phyloP scores from a whole-genome alignment of 1,140 invertebrate genomes.

The Tribolium castaneum region DNA sequence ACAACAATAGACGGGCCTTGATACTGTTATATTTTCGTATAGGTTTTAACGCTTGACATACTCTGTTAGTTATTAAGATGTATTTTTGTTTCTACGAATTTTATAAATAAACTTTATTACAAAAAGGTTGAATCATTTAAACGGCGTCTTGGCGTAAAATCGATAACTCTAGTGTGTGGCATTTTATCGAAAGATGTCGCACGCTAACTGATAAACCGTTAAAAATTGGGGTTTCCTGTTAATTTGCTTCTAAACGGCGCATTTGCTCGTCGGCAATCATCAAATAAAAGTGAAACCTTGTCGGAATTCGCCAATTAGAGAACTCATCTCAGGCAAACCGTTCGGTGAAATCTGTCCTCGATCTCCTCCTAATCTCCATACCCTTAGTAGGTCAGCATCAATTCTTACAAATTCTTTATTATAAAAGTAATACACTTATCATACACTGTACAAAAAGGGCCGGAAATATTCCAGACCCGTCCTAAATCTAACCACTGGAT shows the following conservation, averaged over 20 bases:
- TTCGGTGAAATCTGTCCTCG: neutral
- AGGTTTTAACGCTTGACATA: neutral
- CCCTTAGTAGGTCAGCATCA: neutral
- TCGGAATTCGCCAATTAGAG: neutral
- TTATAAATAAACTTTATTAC: too few species aligned
- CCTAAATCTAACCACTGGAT: constrained; percentile 5
- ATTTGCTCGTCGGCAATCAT: neutral
- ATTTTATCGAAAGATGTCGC: too few species aligned
- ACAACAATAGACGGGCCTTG: neutral
- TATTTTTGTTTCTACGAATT: neutral
- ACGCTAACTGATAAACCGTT: too few species aligned
- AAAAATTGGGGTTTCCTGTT: too few species aligned
- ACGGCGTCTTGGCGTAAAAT: too few species aligned
- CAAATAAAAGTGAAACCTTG: neutral
- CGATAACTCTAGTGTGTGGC: too few species aligned
- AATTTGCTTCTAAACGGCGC: neutral
- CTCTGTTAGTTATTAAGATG: neutral
- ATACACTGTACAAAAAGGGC: constrained; percentile 15
- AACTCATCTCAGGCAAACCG: neutral
- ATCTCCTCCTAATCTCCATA: neutral
- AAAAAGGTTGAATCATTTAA: too few species aligned
- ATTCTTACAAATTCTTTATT: constrained; percentile 30
- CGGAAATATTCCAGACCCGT: neutral
- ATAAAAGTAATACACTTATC: constrained; percentile 17
- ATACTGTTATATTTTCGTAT: constrained; percentile 21